Evolutionary conservation across 2,888 invertebrate genomes (phyloP), one percentile per base, ranked within the genome.

Genomic region (Bombylius major): DNA sequence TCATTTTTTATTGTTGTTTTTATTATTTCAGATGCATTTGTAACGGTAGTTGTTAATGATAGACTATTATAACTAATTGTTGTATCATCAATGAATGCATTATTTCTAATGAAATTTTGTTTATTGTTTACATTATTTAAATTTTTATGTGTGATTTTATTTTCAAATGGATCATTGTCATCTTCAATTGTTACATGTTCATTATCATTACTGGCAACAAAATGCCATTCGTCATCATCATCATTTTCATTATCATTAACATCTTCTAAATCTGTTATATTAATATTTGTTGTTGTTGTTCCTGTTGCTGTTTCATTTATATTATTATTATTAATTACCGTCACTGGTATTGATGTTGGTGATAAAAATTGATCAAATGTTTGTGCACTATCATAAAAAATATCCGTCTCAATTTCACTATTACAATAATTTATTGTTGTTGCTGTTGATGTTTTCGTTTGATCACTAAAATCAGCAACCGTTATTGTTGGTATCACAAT

Each of bases 401-500:
- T 61, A 13, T 71, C 69, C 36, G 64, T 59, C 50, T 65, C 62
- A 54, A 51, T 52, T 36, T 36, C 14, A 13, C 5, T 36, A 33
- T 47, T 11, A 49, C n/a, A 33, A 47, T 5, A 7, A 23, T 33
- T 42, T 6, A 14, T 34, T 31, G 47, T 23, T 9, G 53, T 50
- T 51, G 58, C 54, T 23, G 14, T 33, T 13, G 33, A 33, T 8
- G 9, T 42, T 5, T n/a, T 23, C 23, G 5, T 51, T 12, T n/a
- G 42, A 39, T 57, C 55, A 60, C 63, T 71, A 60, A 67, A 73
- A 55, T 73, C 72, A 4, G 65, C 65, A 6, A 73, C 69, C 1
- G 69, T 69, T 52, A 73, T 72, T 56, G 62, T 68, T 49, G 72
- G 72, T 60, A 72, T 62, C 48, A 66, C 23, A 23, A 51, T 23